Percentiles rank a stretch among this genome's conserved stretches.
These are phyloP conservation scores for Lithobius niger DNA, from an alignment of 1,140 invertebrate species.

Conservation along the genomic window DNA sequence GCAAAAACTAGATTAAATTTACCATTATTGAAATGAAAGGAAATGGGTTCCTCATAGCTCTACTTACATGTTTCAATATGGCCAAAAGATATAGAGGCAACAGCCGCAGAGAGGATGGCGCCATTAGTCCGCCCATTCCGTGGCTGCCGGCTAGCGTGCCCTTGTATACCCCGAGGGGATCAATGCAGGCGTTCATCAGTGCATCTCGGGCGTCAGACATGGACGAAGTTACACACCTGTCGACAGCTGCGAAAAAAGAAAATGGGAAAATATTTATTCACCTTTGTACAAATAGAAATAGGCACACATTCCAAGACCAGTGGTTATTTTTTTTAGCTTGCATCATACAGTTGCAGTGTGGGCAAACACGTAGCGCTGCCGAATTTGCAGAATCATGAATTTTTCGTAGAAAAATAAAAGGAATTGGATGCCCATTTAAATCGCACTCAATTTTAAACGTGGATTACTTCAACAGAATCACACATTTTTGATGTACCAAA, in stretches of 20 bases:
- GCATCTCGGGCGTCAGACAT: slow-evolving; percentile 89
- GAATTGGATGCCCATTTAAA: no score
- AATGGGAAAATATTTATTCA: not conserved
- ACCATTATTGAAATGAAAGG: slow-evolving; percentile 9
- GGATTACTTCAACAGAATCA: no score
- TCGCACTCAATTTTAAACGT: no score
- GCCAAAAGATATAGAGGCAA: slow-evolving; percentile 82
- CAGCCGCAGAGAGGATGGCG: slow-evolving; percentile 57
- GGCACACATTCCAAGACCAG: no score
- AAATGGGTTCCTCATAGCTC: no score
- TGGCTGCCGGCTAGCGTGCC: slow-evolving; percentile 45
- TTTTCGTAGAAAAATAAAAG: no score
- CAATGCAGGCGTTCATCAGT: slow-evolving; percentile 85
- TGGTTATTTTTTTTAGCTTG: no score
- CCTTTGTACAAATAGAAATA: no score
- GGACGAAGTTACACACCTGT: slow-evolving; percentile 69
- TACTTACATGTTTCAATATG: slow-evolving; percentile 76
- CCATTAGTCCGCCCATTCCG: slow-evolving; percentile 48
- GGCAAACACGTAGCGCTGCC: no score
- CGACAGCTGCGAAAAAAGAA: slow-evolving; percentile 54
- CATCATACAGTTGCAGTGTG: no score
- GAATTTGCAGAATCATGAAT: no score
- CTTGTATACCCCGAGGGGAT: slow-evolving; percentile 73
- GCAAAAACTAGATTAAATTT: not conserved
- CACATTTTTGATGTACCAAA: no score